Conservation (phyloP, 2,113 vertebrate genomes). For the Malurus elegans region DNA sequence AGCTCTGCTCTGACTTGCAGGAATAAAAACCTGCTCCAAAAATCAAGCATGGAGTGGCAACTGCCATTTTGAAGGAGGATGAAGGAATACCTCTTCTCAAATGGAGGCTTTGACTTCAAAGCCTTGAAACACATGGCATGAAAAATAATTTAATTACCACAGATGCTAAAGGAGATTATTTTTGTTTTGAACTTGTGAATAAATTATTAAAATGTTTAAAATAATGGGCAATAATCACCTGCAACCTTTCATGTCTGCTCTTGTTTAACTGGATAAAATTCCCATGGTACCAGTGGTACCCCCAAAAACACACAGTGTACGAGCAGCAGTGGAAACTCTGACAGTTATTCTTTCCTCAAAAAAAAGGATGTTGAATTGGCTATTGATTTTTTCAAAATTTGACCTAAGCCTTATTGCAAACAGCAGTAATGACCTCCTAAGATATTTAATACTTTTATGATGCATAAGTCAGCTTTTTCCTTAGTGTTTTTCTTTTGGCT, state of each 20-base stretch:
- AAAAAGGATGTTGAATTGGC: not conserved
- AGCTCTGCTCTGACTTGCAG: not conserved
- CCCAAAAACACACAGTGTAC: not conserved
- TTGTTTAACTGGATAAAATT: not conserved
- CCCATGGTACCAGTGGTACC: not conserved
- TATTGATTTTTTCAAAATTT: not conserved
- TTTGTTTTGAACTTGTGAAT: not conserved
- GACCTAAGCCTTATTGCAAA: not conserved
- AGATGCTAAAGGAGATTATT: not conserved
- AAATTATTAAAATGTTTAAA: constrained; percentile 7
- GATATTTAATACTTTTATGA: not conserved
- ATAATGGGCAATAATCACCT: not conserved
- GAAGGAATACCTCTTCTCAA: not conserved
- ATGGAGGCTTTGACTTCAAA: constrained; percentile 10
- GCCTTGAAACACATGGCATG: not conserved
- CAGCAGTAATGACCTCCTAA: not conserved
- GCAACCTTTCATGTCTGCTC: not conserved
- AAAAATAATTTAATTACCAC: not conserved
- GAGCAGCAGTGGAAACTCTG: not conserved
- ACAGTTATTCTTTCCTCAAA: not conserved
- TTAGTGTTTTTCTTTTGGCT: not conserved
- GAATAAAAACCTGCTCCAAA: not conserved
- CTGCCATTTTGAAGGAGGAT: not conserved
- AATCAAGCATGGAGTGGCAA: not conserved
- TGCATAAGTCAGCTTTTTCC: not conserved